Evolutionary conservation across 2,888 invertebrate species (phyloP).

Genomic region (Camponotus fellah): DNA sequence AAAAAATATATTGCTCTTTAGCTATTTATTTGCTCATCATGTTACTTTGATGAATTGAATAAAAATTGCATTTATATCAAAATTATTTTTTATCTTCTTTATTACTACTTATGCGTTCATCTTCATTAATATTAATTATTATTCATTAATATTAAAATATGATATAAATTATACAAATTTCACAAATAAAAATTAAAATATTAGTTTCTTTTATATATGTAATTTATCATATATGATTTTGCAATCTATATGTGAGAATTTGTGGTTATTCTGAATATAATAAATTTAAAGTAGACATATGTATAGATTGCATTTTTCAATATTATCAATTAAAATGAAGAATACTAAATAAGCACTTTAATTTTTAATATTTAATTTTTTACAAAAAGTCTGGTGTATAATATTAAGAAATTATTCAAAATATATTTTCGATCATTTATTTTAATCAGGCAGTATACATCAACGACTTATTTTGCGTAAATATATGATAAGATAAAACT

Average conservation of each 20-base stretch:
- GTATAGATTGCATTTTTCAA: background rate
- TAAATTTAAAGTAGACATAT: background rate
- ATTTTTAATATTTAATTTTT: conserved; percentile 5
- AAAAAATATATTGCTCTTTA: conserved; percentile 20
- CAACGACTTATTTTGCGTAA: background rate
- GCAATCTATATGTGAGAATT: background rate
- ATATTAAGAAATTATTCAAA: background rate
- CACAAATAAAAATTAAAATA: background rate
- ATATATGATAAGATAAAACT: conserved; percentile 58
- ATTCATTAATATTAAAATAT: background rate
- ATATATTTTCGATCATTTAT: conserved; percentile 29
- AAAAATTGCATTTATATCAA: background rate
- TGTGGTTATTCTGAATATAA: background rate
- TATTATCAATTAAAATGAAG: background rate
- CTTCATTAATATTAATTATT: background rate
- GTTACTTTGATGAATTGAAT: background rate
- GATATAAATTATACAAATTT: background rate
- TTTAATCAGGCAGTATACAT: conserved; percentile 38
- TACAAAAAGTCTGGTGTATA: background rate
- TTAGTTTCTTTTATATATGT: background rate
- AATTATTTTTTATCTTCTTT: conserved; percentile 2
- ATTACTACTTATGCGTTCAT: background rate
- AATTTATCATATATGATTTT: background rate
- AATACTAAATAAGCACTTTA: background rate
- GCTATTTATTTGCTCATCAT: background rate